A percentile compares a stretch with the other conserved stretches of the same genome.
Evolutionary conservation across 2,797 vertebrate genomes (phyloP).

Genomic region (Hypotaenidia philippensis): DNA sequence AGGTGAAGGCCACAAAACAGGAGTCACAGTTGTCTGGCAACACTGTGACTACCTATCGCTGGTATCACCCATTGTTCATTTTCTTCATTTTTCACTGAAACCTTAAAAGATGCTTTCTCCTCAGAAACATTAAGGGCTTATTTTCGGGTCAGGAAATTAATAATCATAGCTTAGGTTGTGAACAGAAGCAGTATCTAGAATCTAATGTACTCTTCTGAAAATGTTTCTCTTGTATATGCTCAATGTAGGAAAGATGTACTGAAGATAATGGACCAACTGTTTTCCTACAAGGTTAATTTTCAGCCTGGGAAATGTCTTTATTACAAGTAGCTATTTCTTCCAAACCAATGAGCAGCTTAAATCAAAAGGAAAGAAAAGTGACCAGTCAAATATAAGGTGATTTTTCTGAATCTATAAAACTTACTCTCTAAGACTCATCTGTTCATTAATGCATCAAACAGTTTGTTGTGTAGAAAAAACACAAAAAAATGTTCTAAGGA

Average conservation of each 20-base stretch:
- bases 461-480: background rate
- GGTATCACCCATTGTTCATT: background rate
- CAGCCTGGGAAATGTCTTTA: conserved; percentile 22
- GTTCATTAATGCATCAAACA: background rate
- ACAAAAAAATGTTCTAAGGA: background rate
- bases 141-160: conserved; percentile 31
- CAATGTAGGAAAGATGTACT: background rate
- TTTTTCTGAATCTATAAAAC: background rate
- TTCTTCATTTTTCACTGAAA: background rate
- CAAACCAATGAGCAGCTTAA: background rate
- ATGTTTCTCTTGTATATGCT: background rate
- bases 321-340: conserved; percentile 4
- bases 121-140: background rate
- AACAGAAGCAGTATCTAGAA: background rate
- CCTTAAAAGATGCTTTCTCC: background rate
- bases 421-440: background rate
- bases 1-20: background rate
- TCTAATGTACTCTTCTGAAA: background rate
- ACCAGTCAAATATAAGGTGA: background rate
- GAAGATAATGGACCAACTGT: background rate
- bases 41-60: background rate
- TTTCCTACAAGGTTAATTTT: conserved; percentile 34
- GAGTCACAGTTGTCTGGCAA: background rate
- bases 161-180: background rate
- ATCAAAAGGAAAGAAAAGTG: background rate